Base-by-base conservation (phyloP, 1,140 invertebrate genomes). In the Copidosoma floridanum region DNA sequence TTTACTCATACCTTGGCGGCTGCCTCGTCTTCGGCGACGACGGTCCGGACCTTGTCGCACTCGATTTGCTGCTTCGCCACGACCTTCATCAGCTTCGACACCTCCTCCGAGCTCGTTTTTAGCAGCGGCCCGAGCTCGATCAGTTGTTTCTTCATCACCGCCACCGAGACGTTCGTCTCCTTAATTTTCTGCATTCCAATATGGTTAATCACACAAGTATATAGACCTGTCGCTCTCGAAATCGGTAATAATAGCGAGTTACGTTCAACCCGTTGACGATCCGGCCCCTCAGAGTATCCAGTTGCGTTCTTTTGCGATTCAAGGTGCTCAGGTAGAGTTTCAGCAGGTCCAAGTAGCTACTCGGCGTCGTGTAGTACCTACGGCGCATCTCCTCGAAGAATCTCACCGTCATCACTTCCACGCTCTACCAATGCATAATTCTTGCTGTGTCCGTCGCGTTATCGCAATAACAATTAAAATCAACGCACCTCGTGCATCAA, bases 321-420 rank as follows among this genome's bases (percentile, higher is more conserved):
- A 88, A 81, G 69, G 89, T 85, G 43, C 59, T 79, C 66, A 84
- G 81, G 73, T 92, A 95, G 0, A 93, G 81, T 70, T 91, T 93
- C n/a, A 95, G 81, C 6, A 95, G 77, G 70, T 93, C 91, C 40
- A 95, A 81, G 73, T 95, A 95, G 70, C 90, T 93, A 66, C 91
- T 94, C 0, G 93, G 93, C 0, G 92, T 95, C 16, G 91, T 93
- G 71, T 95, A 95, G 74, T 92, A 95, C 68, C 89, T 84, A 1
- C 92, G 78, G 65, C 89, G 85, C 84, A 93, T 86, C 80, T 95
- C 92, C n/a, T 84, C 76, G 70, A 86, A 94, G 68, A 91, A 90
- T 26, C 84, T 74, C 5, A 86, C 82, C 0, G 91, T 89, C 82
- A 88, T 89, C 10, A 84, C 77, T 70, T 88, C 88, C 0, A 93